These are phyloP conservation scores for Prosopocoilus inquinatus DNA, from an alignment of 2,888 invertebrate species.

Conservation along the genomic window DNA sequence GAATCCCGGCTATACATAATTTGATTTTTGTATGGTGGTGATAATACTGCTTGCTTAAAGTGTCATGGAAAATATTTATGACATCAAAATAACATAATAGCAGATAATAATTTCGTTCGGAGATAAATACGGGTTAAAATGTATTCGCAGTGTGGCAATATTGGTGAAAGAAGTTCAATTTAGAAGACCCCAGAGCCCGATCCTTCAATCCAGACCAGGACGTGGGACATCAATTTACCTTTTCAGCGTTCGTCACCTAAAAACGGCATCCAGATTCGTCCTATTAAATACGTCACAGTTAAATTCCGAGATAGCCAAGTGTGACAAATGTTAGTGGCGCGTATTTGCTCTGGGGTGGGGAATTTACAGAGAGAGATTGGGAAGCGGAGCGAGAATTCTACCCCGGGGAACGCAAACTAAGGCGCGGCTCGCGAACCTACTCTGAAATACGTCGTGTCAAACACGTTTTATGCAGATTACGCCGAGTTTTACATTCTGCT, in stretches of 20 bases:
- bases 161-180: conserved; percentile 7
- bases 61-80: too few species aligned
- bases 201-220: conserved; percentile 5
- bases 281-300: conserved; percentile 13
- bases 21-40: too few species aligned
- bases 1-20: too few species aligned
- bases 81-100: too few species aligned
- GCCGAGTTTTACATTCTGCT: background rate
- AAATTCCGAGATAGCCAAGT: conserved; percentile 11
- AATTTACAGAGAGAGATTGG: conserved; percentile 3
- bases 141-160: conserved; percentile 3
- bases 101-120: background rate
- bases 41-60: too few species aligned
- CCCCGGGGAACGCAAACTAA: conserved; percentile 4
- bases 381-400: conserved; percentile 2
- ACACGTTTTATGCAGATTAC: background rate
- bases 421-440: conserved; percentile 1
- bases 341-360: conserved; percentile 1
- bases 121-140: conserved; percentile 3
- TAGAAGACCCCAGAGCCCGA: conserved; percentile 6
- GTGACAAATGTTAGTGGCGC: conserved; percentile 10
- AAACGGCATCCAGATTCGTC: conserved; percentile 7
- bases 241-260: conserved; percentile 7
- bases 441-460: background rate
- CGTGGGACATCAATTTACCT: conserved; percentile 9